Conservation (phyloP, 2,888 invertebrate genomes). For the Gerosis bhagava region DNA sequence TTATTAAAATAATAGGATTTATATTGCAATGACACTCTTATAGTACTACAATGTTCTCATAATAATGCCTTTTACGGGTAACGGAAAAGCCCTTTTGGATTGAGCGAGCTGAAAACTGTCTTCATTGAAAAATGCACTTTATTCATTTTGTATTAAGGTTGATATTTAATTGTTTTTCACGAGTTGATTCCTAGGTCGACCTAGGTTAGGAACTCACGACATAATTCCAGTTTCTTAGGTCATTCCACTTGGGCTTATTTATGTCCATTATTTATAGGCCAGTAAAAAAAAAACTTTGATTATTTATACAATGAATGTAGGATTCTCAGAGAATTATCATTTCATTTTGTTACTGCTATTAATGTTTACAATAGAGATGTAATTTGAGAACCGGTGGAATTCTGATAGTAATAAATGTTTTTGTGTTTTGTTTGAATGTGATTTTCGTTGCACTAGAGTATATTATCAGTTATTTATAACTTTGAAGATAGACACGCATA, state of each 20-base stretch:
- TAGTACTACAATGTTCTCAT: slow-evolving; percentile 16
- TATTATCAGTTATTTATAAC: too few relatives aligned
- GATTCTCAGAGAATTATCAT: too few relatives aligned
- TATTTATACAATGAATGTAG: too few relatives aligned
- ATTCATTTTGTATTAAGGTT: slow-evolving; percentile 6
- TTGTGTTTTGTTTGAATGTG: too few relatives aligned
- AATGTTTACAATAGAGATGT: too few relatives aligned
- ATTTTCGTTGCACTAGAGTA: too few relatives aligned
- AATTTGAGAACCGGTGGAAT: too few relatives aligned
- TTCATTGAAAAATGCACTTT: slow-evolving; percentile 8
- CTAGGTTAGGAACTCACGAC: slow-evolving; percentile 40
- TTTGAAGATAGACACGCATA: too few relatives aligned
- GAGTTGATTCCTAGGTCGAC: slow-evolving; percentile 19
- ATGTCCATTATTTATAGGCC: slow-evolving; percentile 20
- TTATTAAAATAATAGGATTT: slow-evolving; percentile 31
- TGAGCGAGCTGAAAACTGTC: slow-evolving; percentile 1
- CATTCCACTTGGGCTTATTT: slow-evolving; percentile 42
- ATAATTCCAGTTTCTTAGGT: slow-evolving; percentile 43
- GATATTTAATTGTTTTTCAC: background rate
- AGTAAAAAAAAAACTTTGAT: slow-evolving; percentile 8
- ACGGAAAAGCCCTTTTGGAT: slow-evolving; percentile 27
- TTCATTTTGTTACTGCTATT: too few relatives aligned
- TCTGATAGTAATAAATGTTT: too few relatives aligned
- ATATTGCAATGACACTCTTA: slow-evolving; percentile 28
- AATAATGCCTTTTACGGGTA: slow-evolving; percentile 23